phyloP scores from a whole-genome alignment of 2,888 invertebrate genomes.

The Gibbula magus region DNA sequence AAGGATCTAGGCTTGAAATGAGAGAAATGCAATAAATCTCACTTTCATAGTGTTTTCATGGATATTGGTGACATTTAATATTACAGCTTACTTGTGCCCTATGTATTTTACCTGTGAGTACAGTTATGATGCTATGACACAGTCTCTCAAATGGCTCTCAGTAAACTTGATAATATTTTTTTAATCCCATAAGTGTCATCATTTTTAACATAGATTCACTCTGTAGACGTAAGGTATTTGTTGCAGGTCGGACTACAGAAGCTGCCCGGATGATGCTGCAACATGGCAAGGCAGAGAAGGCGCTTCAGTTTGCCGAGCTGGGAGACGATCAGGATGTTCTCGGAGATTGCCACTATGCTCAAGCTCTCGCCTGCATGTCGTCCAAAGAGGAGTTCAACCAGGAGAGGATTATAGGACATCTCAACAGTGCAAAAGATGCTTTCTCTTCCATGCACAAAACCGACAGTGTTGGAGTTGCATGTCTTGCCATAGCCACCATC shows the following conservation, averaged over 20 bases:
- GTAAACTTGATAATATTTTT: no score
- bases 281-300: slow-evolving; percentile 47
- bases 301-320: slow-evolving; percentile 45
- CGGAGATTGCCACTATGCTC: slow-evolving; percentile 47
- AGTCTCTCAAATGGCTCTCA: no score
- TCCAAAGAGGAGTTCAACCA: background rate
- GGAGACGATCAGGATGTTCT: slow-evolving; percentile 43
- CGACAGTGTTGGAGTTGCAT: slow-evolving; percentile 40
- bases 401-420: background rate
- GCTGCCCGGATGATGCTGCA: slow-evolving; percentile 50
- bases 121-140: no score
- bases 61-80: no score
- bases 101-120: no score
- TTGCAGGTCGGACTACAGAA: slow-evolving; percentile 45
- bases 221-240: background rate
- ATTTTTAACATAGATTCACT: no score
- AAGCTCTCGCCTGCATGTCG: slow-evolving; percentile 46
- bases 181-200: no score
- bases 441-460: slow-evolving; percentile 17
- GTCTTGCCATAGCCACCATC: slow-evolving; percentile 37
- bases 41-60: no score
- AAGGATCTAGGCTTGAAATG: no score
- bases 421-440: background rate
- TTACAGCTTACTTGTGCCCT: no score
- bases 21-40: no score